Percentiles rank a stretch among this genome's conserved stretches.
These are phyloP conservation scores for Suricata suricatta DNA, from an alignment of 2,113 vertebrate species.

Conservation along the genomic window DNA sequence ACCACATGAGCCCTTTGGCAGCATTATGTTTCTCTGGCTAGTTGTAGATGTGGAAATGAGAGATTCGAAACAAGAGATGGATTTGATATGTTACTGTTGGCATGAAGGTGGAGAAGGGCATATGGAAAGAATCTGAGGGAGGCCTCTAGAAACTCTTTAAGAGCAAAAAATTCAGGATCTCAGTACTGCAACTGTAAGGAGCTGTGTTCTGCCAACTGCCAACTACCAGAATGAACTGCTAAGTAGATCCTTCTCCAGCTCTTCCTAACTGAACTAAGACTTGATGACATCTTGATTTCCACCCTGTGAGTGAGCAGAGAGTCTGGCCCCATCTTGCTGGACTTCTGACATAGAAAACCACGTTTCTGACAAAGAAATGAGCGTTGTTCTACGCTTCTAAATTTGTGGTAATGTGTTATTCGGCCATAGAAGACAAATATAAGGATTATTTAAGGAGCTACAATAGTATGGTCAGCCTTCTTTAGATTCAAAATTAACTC, in stretches of 20 bases:
- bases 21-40: not conserved
- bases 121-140: not conserved
- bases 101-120: not conserved
- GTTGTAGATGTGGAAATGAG: not conserved
- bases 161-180: not conserved
- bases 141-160: not conserved
- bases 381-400: not conserved
- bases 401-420: not conserved
- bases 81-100: not conserved
- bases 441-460: not conserved
- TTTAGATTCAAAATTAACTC: not conserved
- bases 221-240: not conserved
- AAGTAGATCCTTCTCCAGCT: not conserved
- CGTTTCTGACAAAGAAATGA: not conserved
- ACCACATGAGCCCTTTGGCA: not conserved
- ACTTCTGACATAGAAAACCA: not conserved
- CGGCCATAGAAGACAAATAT: not conserved
- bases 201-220: not conserved
- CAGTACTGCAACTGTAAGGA: not conserved
- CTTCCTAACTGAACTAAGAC: not conserved
- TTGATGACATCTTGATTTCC: not conserved
- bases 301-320: not conserved
- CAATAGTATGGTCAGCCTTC: not conserved
- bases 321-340: not conserved
- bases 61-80: not conserved